Evolutionary conservation across 1,140 invertebrate genomes (phyloP).

Genomic region (Cydia splendana): DNA sequence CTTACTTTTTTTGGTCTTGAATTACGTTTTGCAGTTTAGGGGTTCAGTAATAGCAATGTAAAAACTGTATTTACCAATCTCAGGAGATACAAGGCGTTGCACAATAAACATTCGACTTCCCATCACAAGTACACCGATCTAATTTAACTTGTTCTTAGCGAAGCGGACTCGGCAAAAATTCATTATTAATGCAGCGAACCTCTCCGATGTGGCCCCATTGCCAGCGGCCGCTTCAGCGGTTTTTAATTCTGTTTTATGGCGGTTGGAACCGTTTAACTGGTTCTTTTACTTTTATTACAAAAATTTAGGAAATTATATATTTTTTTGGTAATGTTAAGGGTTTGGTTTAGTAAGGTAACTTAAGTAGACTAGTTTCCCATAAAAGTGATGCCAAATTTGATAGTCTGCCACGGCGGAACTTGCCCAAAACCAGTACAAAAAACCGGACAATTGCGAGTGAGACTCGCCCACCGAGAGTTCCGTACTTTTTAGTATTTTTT

Average conservation of each 20-base stretch:
- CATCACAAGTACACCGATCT: conserved; percentile 41
- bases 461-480: too few species aligned
- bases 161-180: conserved; percentile 44
- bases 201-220: conserved; percentile 32
- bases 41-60: not conserved
- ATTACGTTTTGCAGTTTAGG: too few species aligned
- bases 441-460: too few species aligned
- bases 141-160: conserved; percentile 45
- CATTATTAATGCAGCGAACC: conserved; percentile 42
- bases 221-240: not conserved
- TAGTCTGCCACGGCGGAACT: too few species aligned
- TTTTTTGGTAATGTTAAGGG: too few species aligned
- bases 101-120: conserved; percentile 41
- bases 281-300: not conserved
- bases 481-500: too few species aligned
- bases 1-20: too few species aligned
- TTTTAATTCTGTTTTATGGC: conserved; percentile 7
- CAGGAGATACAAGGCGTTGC: conserved; percentile 22
- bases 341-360: too few species aligned
- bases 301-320: too few species aligned
- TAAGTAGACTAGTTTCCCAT: too few species aligned
- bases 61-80: not conserved
- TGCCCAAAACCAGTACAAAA: too few species aligned
- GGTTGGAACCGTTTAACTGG: not conserved
- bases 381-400: too few species aligned